These are phyloP conservation scores for Corapipo altera DNA, from an alignment of 2,113 vertebrate species.

Conservation along the genomic window DNA sequence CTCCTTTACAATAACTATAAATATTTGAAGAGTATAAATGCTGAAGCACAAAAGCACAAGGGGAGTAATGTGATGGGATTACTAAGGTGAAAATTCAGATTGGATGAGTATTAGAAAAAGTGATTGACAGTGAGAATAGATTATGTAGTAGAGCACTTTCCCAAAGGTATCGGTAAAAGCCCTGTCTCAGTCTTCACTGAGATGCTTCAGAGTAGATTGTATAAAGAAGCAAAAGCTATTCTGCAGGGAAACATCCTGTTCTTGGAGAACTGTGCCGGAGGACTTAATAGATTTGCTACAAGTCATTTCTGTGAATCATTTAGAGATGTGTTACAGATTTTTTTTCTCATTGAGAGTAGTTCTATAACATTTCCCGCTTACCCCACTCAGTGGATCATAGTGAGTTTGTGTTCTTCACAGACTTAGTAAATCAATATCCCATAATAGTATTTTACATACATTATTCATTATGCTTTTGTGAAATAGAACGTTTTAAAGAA, in stretches of 20 bases:
- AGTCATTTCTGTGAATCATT: neutral
- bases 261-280: neutral
- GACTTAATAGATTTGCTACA: neutral
- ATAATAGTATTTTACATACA: neutral
- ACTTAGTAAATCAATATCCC: neutral
- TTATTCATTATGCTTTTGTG: neutral
- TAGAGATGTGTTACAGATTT: neutral
- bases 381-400: neutral
- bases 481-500: neutral
- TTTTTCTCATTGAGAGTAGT: neutral
- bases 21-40: conserved; percentile 27
- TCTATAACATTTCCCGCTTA: neutral
- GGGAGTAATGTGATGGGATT: neutral
- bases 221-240: neutral
- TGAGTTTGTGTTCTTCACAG: neutral
- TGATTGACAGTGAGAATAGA: conserved; percentile 9
- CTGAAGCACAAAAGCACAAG: neutral
- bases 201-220: neutral
- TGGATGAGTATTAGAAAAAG: neutral
- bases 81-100: neutral
- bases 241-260: neutral
- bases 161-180: conserved; percentile 16
- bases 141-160: neutral
- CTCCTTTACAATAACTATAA: conserved; percentile 2
- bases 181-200: neutral